Base-by-base conservation (phyloP, 37 sponge, comb jelly and placozoan species). In the Haliclona indistincta region DNA sequence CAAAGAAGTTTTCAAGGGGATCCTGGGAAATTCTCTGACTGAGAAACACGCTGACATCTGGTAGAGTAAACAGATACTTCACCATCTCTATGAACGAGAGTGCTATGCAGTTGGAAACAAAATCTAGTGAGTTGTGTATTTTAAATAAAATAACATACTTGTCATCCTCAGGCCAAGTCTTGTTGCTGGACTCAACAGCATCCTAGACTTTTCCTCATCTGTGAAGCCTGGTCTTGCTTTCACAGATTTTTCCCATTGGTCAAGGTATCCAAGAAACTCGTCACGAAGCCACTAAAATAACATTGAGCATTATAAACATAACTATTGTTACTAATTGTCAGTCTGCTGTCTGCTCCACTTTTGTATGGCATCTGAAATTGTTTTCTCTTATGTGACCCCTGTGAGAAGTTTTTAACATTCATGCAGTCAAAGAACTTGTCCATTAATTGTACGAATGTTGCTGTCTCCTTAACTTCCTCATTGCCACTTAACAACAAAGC, bases 1-100 rank as follows among this genome's bases (percentile, higher is more conserved):
- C 74, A 49, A 81, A 81, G 52, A 81, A 81, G 36, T 81, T 81
- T 73, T 81, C 74, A 2, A 81, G 56, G 0, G 67, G 74, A 32
- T 81, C 82, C 36, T 81, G 82, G 28, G 53, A 38, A 17, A 81
- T 52, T 1, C 40, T 43, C 51, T 63, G 51, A 64, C 82, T 81
- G 36, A 81, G 63, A 38, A 75, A 62, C 37, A 47, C 28, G 22
- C 20, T 62, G 42, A 63, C 65, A 25, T 63, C 63, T 41, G 44
- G 51, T 7, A 75, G n/a, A 25, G 38, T 36, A 63, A 75, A 75
- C 0, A 75, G 25, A 61, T 75, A 62, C 29, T 39, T 38, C 3
- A 62, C 49, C 19, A 75, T 22, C 63, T 75, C 51, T 22, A 75
- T 37, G 19, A 75, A 75, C 19, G 76, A 75, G 37, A 35, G 28